A percentile compares a stretch with the other conserved stretches of the same genome.
These are phyloP conservation scores for Mesorhabditis spiculigera DNA, from an alignment of 2,888 invertebrate species.

Conservation along the genomic window DNA sequence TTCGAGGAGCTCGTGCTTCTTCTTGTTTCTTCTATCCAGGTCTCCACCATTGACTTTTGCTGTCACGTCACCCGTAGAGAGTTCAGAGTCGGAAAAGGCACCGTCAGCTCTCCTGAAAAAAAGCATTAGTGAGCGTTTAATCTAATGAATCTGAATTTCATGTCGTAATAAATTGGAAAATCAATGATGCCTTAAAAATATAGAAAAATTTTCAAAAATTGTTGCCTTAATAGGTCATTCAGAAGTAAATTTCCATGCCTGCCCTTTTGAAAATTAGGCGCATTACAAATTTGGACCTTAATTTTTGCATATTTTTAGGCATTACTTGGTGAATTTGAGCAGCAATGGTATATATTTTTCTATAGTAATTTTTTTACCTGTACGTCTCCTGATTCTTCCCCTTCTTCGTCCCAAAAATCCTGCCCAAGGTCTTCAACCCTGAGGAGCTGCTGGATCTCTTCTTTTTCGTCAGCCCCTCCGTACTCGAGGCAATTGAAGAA, in stretches of 20 bases:
- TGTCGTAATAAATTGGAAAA: neutral
- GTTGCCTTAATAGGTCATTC: too few relatives aligned
- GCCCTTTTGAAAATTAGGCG: too few relatives aligned
- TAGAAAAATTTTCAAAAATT: too few relatives aligned
- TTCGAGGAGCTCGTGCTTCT: conserved; percentile 92
- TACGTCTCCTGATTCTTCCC: conserved; percentile 69
- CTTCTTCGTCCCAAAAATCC: conserved; percentile 91
- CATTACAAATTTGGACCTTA: neutral
- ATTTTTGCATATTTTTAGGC: too few relatives aligned
- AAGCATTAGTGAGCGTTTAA: too few relatives aligned
- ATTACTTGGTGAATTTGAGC: conserved; percentile 15
- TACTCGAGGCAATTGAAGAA: conserved; percentile 46
- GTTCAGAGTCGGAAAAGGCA: conserved; percentile 50
- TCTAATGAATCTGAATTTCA: neutral
- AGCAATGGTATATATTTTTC: too few relatives aligned
- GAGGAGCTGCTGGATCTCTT: conserved; percentile 72
- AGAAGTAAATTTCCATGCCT: too few relatives aligned
- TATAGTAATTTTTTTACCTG: neutral
- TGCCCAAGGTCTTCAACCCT: conserved; percentile 89
- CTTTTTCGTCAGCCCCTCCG: conserved; percentile 49
- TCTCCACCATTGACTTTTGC: conserved; percentile 26
- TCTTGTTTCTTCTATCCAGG: conserved; percentile 69
- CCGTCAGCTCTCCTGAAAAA: conserved; percentile 31
- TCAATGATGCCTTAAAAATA: too few relatives aligned
- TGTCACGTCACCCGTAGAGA: conserved; percentile 38